Conservation (phyloP, 2,797 vertebrate genomes). For the Leucoraja ocellata region DNA sequence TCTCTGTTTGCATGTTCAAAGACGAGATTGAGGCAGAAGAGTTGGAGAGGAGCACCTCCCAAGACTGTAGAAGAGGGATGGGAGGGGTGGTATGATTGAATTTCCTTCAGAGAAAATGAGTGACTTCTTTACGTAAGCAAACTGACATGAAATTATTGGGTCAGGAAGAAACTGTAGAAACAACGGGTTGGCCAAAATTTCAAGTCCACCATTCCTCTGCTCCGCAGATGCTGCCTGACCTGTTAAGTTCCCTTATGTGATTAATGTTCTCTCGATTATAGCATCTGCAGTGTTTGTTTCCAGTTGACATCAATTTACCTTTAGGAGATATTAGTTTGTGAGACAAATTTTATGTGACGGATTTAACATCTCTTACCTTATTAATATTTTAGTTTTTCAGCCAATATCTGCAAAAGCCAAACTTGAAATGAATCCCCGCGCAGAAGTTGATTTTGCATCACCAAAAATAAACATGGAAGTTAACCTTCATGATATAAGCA, state of each 20-base stretch:
- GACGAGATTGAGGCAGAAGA: not conserved
- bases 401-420: slow-evolving; percentile 89
- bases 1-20: not conserved
- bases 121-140: not conserved
- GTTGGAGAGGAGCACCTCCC: not conserved
- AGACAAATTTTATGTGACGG: not conserved
- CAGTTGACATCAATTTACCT: not conserved
- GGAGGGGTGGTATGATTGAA: no score
- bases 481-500: slow-evolving; percentile 78
- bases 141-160: not conserved
- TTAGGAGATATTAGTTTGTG: not conserved
- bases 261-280: no score
- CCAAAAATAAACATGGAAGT: slow-evolving; percentile 86
- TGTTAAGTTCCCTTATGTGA: no score
- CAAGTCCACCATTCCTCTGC: no score
- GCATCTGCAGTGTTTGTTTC: no score
- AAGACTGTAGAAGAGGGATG: no score
- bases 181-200: no score
- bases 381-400: slow-evolving; percentile 69
- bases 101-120: not conserved
- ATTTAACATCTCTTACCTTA: not conserved
- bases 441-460: slow-evolving; percentile 84
- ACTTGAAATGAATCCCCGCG: slow-evolving; percentile 87
- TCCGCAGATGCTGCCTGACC: no score
- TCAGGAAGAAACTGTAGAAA: no score